A percentile compares a stretch with the other conserved stretches of the same genome.
Conservation (phyloP, 2,113 vertebrate genomes). For the Actenoides lindsayi region DNA sequence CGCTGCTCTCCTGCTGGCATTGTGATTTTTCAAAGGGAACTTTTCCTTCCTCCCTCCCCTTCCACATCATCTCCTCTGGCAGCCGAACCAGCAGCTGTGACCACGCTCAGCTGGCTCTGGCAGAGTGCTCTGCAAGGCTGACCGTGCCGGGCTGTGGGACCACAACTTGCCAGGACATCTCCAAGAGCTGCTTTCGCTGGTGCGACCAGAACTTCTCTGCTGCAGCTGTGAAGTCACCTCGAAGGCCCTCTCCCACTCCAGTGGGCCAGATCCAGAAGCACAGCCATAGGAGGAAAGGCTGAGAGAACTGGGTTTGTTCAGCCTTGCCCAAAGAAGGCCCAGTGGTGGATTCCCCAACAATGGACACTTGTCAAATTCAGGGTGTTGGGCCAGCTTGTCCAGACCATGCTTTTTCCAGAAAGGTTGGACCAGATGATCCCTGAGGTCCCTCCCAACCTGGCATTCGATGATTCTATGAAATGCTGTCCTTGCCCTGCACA, state of each 20-base stretch:
- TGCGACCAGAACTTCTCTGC: not conserved
- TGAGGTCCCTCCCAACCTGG: not conserved
- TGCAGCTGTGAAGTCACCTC: not conserved
- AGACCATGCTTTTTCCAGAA: not conserved
- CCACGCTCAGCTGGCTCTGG: not conserved
- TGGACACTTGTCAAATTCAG: not conserved
- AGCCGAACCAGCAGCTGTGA: not conserved
- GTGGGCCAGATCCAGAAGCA: not conserved
- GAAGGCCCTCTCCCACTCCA: not conserved
- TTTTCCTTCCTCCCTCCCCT: slow-evolving; percentile 22
- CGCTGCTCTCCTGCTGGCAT: not conserved
- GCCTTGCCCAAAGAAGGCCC: not conserved
- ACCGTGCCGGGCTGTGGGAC: not conserved
- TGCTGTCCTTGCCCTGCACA: no score
- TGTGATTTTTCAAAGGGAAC: slow-evolving; percentile 35
- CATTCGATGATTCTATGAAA: not conserved
- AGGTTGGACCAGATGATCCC: not conserved
- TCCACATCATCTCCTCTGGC: not conserved
- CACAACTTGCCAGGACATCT: not conserved
- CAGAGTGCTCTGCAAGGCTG: fast-evolving
- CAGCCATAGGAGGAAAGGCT: not conserved
- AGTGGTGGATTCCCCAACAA: not conserved
- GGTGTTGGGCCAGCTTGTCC: not conserved
- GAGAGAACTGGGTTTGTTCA: not conserved
- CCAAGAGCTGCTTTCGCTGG: not conserved